Base-by-base conservation (phyloP, 2,888 invertebrate species). In the Sialis fuliginosa region DNA sequence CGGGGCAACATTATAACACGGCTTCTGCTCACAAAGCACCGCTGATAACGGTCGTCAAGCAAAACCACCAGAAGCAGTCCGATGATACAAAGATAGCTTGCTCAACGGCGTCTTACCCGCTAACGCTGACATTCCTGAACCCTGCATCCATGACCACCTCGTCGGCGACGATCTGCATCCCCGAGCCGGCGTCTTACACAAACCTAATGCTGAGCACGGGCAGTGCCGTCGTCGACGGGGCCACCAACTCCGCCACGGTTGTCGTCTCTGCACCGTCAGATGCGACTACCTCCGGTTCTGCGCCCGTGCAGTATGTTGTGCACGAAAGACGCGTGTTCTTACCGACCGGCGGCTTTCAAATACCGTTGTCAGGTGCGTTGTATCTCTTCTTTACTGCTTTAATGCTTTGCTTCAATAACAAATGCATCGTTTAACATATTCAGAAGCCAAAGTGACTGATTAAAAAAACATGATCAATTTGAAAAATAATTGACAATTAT, bases 331-430 rank as follows among this genome's bases (percentile, higher is more conserved):
- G 55, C 9, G 60, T 69, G 34, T 69, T 66, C 53, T 63, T 68
- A 58, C 64, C 61, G 47, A 58, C 62, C 48, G 54, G 57, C 41
- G 61, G 66, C 39, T 70, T 68, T 55, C 66, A 65, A 46, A 63
- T 71, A 54, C 68, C 71, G 10, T 65, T 67, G 48, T 63, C 68
- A 49, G 70, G 70, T 62, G 22, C 4, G 22, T 22, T 22, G 22
- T 22, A 22, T 22, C 22, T 22, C 22, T 22, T 22, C 22, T 22
- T 22, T 22, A 22, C 22, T 22, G 22, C 22, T 22, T 22, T 22
- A 22, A 22, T 22, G 22, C 22, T 22, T 22, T 22, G 22, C 22
- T 22, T 22, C 22, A 22, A 22, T 22, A 22, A 22, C 22, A 22
- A 22, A 22, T 22, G 22, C 22, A 22, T 22, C 22, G 22, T 22